phyloP scores from a whole-genome alignment of 64 coral and sea anemone genomes.

The Stylophora pistillata region DNA sequence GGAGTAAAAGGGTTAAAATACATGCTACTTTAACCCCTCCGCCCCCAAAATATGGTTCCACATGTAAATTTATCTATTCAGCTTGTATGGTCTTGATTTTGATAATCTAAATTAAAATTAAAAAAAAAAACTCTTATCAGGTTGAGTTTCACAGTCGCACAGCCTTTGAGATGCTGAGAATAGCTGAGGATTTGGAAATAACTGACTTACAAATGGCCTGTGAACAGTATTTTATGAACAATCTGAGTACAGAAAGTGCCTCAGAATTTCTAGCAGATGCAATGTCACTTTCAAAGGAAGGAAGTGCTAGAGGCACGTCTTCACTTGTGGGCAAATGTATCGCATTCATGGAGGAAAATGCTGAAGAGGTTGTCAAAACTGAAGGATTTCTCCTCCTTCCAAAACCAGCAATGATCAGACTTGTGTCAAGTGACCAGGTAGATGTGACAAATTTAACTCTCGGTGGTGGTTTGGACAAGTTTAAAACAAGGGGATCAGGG shows the following conservation, averaged over 20 bases:
- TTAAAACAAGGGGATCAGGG: too few species aligned
- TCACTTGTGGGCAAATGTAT: constrained; percentile 81
- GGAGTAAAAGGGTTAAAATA: too few species aligned
- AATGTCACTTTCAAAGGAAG: constrained; percentile 59
- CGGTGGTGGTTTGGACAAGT: too few species aligned
- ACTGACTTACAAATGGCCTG: constrained; percentile 72
- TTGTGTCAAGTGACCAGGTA: constrained; percentile 97
- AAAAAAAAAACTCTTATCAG: constrained; percentile 29
- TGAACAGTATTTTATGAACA: constrained; percentile 82
- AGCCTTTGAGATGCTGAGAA: constrained; percentile 87
- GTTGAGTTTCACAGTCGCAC: constrained; percentile 72
- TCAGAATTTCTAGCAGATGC: constrained; percentile 81
- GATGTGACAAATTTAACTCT: neutral
- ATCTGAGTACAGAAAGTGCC: constrained; percentile 85
- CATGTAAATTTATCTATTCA: too few species aligned
- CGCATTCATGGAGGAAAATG: constrained; percentile 92
- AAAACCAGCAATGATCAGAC: constrained; percentile 82
- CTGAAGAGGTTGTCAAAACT: constrained; percentile 85
- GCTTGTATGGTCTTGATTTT: neutral
- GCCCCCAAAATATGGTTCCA: too few species aligned
- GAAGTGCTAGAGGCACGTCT: constrained; percentile 44
- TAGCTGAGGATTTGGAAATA: constrained; percentile 84
- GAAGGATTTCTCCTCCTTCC: constrained; percentile 75
- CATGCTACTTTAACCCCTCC: too few species aligned
- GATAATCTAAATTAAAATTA: neutral